Evolutionary conservation across 2,113 vertebrate species (phyloP), one percentile per base, ranked within the genome.

Genomic region (Pseudopipra pipra): DNA sequence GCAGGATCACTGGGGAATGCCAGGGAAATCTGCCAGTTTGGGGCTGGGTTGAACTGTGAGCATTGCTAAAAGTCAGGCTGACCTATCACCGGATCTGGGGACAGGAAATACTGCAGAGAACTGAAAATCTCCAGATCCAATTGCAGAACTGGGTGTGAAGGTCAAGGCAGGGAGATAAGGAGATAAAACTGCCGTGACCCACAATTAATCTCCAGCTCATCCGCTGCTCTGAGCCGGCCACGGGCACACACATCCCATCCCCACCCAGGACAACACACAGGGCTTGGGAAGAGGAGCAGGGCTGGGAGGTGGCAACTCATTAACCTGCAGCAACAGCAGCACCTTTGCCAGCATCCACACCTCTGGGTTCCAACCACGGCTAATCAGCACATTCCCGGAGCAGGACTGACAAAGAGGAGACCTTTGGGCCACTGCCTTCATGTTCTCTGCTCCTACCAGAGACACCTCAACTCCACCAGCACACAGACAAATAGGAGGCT

Each of bases 361-460:
- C 28, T 33, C 30, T 0, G 1, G 4, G 5, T 2, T 16, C 41
- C 72, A 72, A 3, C 23, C 41, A 0, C 2, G 0, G 24, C 27
- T 20, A 10, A 54, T 37, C 4, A 73, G 44, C 0, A 0, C 41
- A 58, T 5, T 59, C 43, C 72, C 17, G 27, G 33, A 63, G 63
- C 0, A 0, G 54, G 52, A 35, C 2, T 17, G 11, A 31, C 47
- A 28, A 3, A 33, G 2, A 0, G 30, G 30, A 25, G 3, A 55
- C 3, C 41, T 70, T 12, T 28, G 79, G 65, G 80, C 28, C 59
- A 28, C 55, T 10, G 25, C 0, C 0, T 7, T 21, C 56, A 3
- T 0, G 0, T 2, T 7, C 58, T 24, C n/a, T 12, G 41, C 71
- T 68, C 44, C 59, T 14, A 0, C 49, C 8, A 1, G 49, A n/a